phyloP scores from a whole-genome alignment of 2,113 vertebrate species.

The Picathartes gymnocephalus region DNA sequence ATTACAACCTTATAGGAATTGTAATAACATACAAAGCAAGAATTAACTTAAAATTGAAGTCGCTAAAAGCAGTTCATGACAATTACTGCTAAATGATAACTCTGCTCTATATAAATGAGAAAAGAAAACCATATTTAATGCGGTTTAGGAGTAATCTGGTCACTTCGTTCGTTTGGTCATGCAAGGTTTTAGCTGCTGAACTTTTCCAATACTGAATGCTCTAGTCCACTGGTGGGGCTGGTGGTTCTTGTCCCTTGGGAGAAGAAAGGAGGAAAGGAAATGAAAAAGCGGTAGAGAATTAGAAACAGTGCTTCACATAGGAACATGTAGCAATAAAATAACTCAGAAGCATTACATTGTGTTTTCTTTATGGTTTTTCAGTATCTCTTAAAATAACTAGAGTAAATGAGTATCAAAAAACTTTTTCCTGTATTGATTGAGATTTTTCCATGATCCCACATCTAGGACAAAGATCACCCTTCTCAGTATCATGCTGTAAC shows the following conservation, averaged over 20 bases:
- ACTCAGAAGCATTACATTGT: neutral
- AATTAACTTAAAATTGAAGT: conserved; percentile 66
- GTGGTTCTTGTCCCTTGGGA: conserved; percentile 82
- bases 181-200: conserved; percentile 65
- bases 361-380: neutral
- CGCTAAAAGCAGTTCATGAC: conserved; percentile 59
- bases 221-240: conserved; percentile 92
- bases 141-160: conserved; percentile 69
- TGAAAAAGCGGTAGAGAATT: neutral
- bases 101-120: conserved; percentile 56
- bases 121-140: conserved; percentile 47
- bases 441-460: neutral
- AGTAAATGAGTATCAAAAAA: neutral
- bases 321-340: neutral
- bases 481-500: neutral
- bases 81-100: conserved; percentile 46
- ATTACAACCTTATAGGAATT: conserved; percentile 49
- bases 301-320: neutral
- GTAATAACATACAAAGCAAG: conserved; percentile 59
- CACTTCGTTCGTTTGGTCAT: conserved; percentile 75
- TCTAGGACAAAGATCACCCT: neutral
- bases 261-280: conserved; percentile 16
- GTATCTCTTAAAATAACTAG: neutral
- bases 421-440: neutral
- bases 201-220: conserved; percentile 13